phyloP scores from a whole-genome alignment of 92 coral and sea anemone genomes.

The Phymanthus crucifer region DNA sequence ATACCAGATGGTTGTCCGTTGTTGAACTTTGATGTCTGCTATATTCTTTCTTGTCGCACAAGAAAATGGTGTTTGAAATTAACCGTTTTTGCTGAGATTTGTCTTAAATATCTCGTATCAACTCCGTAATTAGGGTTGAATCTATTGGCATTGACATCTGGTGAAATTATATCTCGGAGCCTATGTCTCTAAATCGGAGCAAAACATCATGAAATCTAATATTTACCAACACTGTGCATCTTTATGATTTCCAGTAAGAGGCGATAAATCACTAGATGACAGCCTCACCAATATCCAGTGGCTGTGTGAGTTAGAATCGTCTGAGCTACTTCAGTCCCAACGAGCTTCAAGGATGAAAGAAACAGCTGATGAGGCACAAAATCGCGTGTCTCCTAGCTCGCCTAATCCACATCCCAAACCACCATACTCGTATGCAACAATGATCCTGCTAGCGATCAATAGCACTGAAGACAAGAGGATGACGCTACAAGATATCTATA shows the following conservation, averaged over 20 bases:
- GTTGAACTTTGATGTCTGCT: background rate
- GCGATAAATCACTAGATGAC: conserved; percentile 71
- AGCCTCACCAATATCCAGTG: conserved; percentile 98
- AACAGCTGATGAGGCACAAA: background rate
- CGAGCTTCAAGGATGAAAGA: conserved; percentile 12
- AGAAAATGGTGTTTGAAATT: background rate
- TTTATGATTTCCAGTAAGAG: conserved; percentile 18
- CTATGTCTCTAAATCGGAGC: background rate
- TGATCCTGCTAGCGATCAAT: conserved; percentile 94
- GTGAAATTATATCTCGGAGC: background rate
- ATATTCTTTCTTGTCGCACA: background rate
- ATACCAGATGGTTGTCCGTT: background rate
- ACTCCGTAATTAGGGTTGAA: background rate
- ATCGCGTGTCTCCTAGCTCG: conserved; percentile 26
- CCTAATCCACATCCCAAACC: conserved; percentile 88
- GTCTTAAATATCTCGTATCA: background rate
- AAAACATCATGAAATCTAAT: background rate
- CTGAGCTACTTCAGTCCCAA: conserved; percentile 52
- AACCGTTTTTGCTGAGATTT: background rate
- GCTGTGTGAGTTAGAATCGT: conserved; percentile 87
- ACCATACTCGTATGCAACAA: conserved; percentile 92
- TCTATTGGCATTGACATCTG: background rate
- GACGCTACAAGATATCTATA: conserved; percentile 92
- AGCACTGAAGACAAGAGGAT: conserved; percentile 88
- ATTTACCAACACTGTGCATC: background rate